A percentile compares a stretch with the other conserved stretches of the same genome.
These are phyloP conservation scores for Sarcophaga caerulescens DNA, from an alignment of 2,888 invertebrate species.

Conservation along the genomic window DNA sequence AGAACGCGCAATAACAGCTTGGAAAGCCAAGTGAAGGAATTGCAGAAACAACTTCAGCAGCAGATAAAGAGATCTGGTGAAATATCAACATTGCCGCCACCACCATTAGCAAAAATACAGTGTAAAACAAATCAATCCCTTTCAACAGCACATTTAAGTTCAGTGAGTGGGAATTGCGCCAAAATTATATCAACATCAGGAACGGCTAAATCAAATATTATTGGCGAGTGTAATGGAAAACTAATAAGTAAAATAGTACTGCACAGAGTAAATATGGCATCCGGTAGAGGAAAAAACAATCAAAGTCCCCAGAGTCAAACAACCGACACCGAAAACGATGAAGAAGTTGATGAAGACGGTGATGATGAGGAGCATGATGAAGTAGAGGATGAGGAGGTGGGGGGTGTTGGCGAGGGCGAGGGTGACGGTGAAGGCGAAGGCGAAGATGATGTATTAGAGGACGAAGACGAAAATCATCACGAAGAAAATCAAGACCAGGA, in stretches of 20 bases:
- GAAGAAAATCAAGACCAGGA: conserved; percentile 65
- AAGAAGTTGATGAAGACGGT: conserved; percentile 62
- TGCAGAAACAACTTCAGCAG: conserved; percentile 72
- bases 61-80: conserved; percentile 70
- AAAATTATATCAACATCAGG: conserved; percentile 33
- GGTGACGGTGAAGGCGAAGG: conserved; percentile 43
- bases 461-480: conserved; percentile 61
- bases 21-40: conserved; percentile 72
- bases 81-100: conserved; percentile 69
- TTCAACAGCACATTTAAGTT: conserved; percentile 10
- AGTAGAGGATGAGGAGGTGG: conserved; percentile 39
- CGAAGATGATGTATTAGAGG: conserved; percentile 33
- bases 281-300: conserved; percentile 42
- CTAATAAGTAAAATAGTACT: conserved; percentile 77
- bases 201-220: conserved; percentile 50
- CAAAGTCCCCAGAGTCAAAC: conserved; percentile 62
- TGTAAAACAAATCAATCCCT: conserved; percentile 68
- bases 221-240: conserved; percentile 75
- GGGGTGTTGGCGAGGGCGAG: conserved; percentile 4
- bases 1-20: conserved; percentile 78
- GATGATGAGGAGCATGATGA: conserved; percentile 58
- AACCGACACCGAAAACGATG: conserved; percentile 70
- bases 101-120: conserved; percentile 70
- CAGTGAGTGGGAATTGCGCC: conserved; percentile 16
- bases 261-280: conserved; percentile 72